phyloP scores from a whole-genome alignment of 1,140 invertebrate species.

The Drosophila melanica region DNA sequence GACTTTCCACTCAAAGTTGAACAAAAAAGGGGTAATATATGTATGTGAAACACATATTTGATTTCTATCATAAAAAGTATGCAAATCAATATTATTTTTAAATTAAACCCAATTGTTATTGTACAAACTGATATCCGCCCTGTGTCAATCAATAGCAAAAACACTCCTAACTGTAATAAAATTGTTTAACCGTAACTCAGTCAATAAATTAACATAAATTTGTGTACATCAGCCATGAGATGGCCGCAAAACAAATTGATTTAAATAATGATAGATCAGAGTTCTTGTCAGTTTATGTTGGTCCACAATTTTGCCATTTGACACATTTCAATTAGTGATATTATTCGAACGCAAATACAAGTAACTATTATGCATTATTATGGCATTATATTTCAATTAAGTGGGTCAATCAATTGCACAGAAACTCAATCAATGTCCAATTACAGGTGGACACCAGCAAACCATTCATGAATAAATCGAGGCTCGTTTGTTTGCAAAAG shows the following conservation, averaged over 20 bases:
- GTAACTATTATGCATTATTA: slow-evolving; percentile 8
- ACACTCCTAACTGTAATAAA: neutral
- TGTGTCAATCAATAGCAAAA: neutral
- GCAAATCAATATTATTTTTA: no score
- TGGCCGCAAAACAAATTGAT: slow-evolving; percentile 28
- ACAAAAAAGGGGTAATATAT: neutral
- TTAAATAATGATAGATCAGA: slow-evolving; percentile 32
- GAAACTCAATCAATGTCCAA: slow-evolving; percentile 45
- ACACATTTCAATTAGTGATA: slow-evolving; percentile 43
- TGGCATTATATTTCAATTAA: slow-evolving; percentile 52
- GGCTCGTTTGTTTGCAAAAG: neutral
- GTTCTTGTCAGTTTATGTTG: slow-evolving; percentile 34
- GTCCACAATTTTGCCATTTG: slow-evolving; percentile 39
- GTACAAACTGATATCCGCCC: neutral
- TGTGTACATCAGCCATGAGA: slow-evolving; percentile 6
- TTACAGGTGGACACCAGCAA: slow-evolving; percentile 23
- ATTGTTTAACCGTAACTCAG: neutral
- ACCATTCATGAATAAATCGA: slow-evolving; percentile 33
- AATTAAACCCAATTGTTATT: neutral
- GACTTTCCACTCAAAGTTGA: neutral
- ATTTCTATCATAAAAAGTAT: no score
- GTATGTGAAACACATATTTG: no score
- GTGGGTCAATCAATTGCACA: slow-evolving; percentile 21
- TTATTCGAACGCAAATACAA: slow-evolving; percentile 17
- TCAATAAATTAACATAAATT: slow-evolving; percentile 48